Conservation (phyloP, 2,888 invertebrate genomes). For the Spatulosminthurus flaviceps region DNA sequence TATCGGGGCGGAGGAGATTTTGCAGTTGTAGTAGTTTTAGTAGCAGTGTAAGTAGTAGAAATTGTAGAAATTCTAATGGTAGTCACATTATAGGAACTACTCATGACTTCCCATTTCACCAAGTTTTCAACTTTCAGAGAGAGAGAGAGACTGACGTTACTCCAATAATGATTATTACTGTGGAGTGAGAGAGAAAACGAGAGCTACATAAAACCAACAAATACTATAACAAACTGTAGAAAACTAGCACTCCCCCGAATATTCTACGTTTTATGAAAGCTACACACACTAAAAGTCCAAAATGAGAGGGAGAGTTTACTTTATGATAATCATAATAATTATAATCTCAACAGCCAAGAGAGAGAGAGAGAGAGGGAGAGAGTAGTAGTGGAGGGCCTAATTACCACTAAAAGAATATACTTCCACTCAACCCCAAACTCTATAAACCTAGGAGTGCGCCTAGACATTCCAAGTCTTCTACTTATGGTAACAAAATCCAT, state of each 20-base stretch:
- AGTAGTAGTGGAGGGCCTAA: not conserved
- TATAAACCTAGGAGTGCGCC: no score
- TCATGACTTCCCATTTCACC: slow-evolving; percentile 13
- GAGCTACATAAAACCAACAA: slow-evolving; percentile 3
- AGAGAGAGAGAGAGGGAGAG: no score
- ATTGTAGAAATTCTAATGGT: no score
- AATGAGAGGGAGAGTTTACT: not conserved
- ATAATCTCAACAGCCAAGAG: no score
- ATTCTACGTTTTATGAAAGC: not conserved
- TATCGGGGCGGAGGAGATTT: not conserved
- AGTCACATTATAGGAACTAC: not conserved
- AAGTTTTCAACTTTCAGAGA: not conserved
- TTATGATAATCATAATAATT: slow-evolving; percentile 3
- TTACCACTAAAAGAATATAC: not conserved
- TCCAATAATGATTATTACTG: slow-evolving; percentile 8
- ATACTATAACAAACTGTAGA: not conserved
- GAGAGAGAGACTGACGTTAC: not conserved
- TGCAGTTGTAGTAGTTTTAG: not conserved
- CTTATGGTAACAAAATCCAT: no score
- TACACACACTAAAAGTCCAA: no score
- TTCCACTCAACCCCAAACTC: no score
- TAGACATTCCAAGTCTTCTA: no score
- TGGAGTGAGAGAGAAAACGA: no score
- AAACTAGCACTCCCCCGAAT: not conserved
- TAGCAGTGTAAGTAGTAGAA: no score